Evolutionary conservation across 2,797 vertebrate species (phyloP).

Genomic region (Thaleichthys pacificus): DNA sequence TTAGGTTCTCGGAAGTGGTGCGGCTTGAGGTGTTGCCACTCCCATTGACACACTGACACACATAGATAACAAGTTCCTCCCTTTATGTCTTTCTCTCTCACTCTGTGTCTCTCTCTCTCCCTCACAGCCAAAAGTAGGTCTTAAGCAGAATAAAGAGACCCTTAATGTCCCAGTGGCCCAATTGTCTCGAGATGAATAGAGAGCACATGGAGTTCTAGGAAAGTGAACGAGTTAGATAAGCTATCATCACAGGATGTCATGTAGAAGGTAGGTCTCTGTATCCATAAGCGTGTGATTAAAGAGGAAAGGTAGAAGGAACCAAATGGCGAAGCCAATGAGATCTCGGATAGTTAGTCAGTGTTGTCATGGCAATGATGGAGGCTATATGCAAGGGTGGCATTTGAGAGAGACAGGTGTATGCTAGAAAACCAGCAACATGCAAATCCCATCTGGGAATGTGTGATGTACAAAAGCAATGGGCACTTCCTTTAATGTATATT

Average conservation of each 20-base stretch:
- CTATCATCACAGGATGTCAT: slow-evolving; percentile 40
- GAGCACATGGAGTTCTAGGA: slow-evolving; percentile 24
- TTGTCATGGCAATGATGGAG: background rate
- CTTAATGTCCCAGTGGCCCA: slow-evolving; percentile 41
- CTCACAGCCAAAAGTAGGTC: slow-evolving; percentile 28
- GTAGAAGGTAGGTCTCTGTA: background rate
- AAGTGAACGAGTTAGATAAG: slow-evolving; percentile 12
- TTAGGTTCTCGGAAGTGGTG: background rate
- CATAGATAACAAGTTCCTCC: background rate
- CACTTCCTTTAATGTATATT: background rate
- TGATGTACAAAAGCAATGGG: background rate
- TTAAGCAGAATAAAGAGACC: slow-evolving; percentile 45
- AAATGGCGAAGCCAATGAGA: slow-evolving; percentile 2
- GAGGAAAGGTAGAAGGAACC: background rate
- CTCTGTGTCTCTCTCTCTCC: slow-evolving; percentile 10
- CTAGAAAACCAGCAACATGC: background rate
- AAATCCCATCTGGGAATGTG: background rate
- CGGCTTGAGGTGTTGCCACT: background rate
- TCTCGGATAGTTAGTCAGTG: background rate
- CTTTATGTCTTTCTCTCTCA: background rate
- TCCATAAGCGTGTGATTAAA: background rate
- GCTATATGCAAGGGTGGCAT: slow-evolving; percentile 7
- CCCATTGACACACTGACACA: slow-evolving; percentile 12
- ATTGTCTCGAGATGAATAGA: slow-evolving; percentile 50
- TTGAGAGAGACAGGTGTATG: background rate